phyloP scores from a whole-genome alignment of 2,888 invertebrate genomes.

The Leucozona laternaria region DNA sequence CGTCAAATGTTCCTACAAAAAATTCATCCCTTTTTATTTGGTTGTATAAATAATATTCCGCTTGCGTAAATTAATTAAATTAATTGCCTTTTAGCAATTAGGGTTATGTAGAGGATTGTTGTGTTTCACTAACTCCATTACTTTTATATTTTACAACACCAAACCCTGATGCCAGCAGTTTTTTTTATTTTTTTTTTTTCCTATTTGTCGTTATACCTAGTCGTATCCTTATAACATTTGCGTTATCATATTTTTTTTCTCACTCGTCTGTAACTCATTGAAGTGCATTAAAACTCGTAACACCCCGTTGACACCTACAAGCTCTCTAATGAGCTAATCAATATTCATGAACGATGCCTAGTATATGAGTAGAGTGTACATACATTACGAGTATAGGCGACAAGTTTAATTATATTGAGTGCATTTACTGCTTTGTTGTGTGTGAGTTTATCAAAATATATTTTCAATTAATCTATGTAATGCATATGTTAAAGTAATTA shows the following conservation, averaged over 20 bases:
- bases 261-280: slow-evolving; percentile 47
- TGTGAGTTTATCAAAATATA: slow-evolving; percentile 66
- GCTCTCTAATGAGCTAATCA: slow-evolving; percentile 72
- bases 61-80: slow-evolving; percentile 62
- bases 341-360: slow-evolving; percentile 66
- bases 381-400: background rate
- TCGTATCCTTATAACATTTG: slow-evolving; percentile 31
- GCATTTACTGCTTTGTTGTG: slow-evolving; percentile 56
- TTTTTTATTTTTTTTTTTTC: background rate
- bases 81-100: slow-evolving; percentile 70
- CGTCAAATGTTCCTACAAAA: background rate
- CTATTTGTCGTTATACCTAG: background rate
- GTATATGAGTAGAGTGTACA: background rate
- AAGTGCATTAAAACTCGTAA: slow-evolving; percentile 67
- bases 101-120: slow-evolving; percentile 43
- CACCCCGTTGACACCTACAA: slow-evolving; percentile 55
- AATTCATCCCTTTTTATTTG: background rate
- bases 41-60: slow-evolving; percentile 40
- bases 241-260: slow-evolving; percentile 37
- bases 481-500: slow-evolving; percentile 65
- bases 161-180: slow-evolving; percentile 1
- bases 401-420: slow-evolving; percentile 69
- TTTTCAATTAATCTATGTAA: slow-evolving; percentile 68
- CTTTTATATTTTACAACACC: slow-evolving; percentile 17
- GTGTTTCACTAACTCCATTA: slow-evolving; percentile 36